These are phyloP conservation scores for Leucoma salicis DNA, from an alignment of 2,888 invertebrate species.

Conservation along the genomic window DNA sequence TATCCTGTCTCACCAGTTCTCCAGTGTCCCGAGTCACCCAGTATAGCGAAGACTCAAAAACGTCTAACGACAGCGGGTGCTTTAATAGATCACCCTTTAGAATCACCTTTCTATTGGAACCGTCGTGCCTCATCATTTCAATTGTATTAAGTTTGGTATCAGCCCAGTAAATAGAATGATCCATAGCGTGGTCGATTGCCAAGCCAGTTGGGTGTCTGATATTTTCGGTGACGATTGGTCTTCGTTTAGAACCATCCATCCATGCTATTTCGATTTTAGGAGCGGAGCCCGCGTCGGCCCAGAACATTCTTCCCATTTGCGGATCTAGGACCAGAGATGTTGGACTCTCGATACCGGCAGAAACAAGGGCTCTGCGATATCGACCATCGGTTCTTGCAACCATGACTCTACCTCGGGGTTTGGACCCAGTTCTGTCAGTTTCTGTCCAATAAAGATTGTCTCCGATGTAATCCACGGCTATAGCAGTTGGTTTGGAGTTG, in stretches of 20 bases:
- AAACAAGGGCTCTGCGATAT: slow-evolving; percentile 90
- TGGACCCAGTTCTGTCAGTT: slow-evolving; percentile 87
- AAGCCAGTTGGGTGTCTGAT: slow-evolving; percentile 94
- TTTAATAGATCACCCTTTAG: slow-evolving; percentile 87
- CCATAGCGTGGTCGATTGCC: slow-evolving; percentile 94
- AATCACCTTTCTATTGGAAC: slow-evolving; percentile 87
- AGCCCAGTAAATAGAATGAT: slow-evolving; percentile 96
- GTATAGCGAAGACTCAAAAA: slow-evolving; percentile 95
- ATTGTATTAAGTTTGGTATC: slow-evolving; percentile 96
- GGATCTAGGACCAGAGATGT: slow-evolving; percentile 95
- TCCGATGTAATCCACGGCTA: slow-evolving; percentile 97
- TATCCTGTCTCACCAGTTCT: slow-evolving; percentile 94
- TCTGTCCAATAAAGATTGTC: slow-evolving; percentile 98
- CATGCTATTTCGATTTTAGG: slow-evolving; percentile 97
- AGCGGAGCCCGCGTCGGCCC: slow-evolving; percentile 95
- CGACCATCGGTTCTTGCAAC: slow-evolving; percentile 95
- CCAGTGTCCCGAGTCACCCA: slow-evolving; percentile 96
- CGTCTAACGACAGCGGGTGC: slow-evolving; percentile 93
- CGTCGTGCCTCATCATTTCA: slow-evolving; percentile 92
- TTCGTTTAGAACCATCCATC: slow-evolving; percentile 97
- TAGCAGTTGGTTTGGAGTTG: slow-evolving; percentile 91
- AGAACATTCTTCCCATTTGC: slow-evolving; percentile 92
- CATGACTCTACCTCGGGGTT: slow-evolving; percentile 91
- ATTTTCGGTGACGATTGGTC: slow-evolving; percentile 89
- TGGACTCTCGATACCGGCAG: slow-evolving; percentile 91